A percentile compares a stretch with the other conserved stretches of the same genome.
These are phyloP conservation scores for Drosophila seclusa DNA, from an alignment of 2,888 invertebrate species.

Conservation along the genomic window DNA sequence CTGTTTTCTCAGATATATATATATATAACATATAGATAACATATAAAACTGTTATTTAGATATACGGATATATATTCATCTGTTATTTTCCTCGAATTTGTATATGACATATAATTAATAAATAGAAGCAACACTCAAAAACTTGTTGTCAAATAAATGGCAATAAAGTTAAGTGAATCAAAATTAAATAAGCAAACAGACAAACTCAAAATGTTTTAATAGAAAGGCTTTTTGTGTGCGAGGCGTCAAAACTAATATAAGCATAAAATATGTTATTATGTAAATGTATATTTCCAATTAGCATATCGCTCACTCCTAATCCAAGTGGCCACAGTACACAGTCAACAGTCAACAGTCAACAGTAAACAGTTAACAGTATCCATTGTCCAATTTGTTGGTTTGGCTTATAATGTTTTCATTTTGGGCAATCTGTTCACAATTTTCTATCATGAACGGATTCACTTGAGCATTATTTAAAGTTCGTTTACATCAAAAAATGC, in stretches of 20 bases:
- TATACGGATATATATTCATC: conserved; percentile 1
- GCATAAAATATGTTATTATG: conserved; percentile 24
- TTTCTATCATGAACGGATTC: conserved; percentile 25
- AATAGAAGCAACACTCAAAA: conserved; percentile 25
- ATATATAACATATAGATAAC: too few relatives aligned
- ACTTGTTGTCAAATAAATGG: conserved; percentile 49
- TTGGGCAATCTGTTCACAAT: conserved; percentile 8
- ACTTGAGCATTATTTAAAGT: conserved; percentile 32
- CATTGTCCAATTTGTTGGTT: neutral
- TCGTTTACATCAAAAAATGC: conserved; percentile 42
- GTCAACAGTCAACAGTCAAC: neutral
- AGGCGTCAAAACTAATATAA: conserved; percentile 55
- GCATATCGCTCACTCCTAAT: conserved; percentile 27
- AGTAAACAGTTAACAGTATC: neutral
- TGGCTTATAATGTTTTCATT: neutral
- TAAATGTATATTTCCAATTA: conserved; percentile 41
- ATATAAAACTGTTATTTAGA: neutral
- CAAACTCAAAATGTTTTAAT: conserved; percentile 19
- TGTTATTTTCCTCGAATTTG: conserved; percentile 5
- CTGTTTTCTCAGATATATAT: neutral
- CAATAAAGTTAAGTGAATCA: conserved; percentile 52
- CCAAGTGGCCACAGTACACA: neutral
- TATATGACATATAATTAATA: conserved; percentile 23
- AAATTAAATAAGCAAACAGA: conserved; percentile 49
- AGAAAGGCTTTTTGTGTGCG: conserved; percentile 45